A percentile compares a stretch with the other conserved stretches of the same genome.
Conservation (phyloP, 1,140 invertebrate species). For the Adelges cooleyi region DNA sequence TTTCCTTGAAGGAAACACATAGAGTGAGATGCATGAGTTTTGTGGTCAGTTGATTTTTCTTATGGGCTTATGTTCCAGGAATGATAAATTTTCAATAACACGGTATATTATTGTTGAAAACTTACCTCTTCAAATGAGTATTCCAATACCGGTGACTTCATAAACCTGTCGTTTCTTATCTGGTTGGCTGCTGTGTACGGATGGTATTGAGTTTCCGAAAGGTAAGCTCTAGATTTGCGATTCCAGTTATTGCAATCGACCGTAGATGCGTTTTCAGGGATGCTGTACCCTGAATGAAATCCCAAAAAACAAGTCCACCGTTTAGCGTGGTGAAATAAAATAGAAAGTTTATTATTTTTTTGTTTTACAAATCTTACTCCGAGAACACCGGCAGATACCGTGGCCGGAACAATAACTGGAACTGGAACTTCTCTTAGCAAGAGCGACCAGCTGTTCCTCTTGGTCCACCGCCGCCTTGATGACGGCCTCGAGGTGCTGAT, state of each 20-base stretch:
- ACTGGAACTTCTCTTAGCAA: constrained; percentile 40
- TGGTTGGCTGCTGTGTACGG: neutral
- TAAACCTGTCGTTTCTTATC: neutral
- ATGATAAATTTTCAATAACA: too few relatives aligned
- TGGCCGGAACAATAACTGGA: constrained; percentile 21
- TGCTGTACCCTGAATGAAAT: neutral
- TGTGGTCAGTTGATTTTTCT: too few relatives aligned
- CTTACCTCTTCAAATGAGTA: constrained; percentile 19
- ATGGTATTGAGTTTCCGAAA: constrained; percentile 18
- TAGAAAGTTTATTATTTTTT: too few relatives aligned
- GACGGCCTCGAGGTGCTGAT: constrained; percentile 46
- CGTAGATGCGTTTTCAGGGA: neutral
- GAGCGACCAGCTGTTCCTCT: constrained; percentile 58
- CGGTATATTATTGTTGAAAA: neutral
- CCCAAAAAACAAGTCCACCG: neutral
- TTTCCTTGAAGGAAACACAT: too few relatives aligned
- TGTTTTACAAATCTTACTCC: neutral
- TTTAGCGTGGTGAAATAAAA: too few relatives aligned
- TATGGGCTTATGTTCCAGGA: too few relatives aligned
- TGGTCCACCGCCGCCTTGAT: constrained; percentile 62
- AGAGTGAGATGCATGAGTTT: too few relatives aligned
- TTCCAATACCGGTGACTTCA: constrained; percentile 7
- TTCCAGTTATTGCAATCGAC: constrained; percentile 18
- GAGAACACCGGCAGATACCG: constrained; percentile 16
- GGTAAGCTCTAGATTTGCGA: neutral